A percentile compares a stretch with the other conserved stretches of the same genome.
Evolutionary conservation across 2,113 vertebrate species (phyloP).

Genomic region (Atrichornis clamosus): DNA sequence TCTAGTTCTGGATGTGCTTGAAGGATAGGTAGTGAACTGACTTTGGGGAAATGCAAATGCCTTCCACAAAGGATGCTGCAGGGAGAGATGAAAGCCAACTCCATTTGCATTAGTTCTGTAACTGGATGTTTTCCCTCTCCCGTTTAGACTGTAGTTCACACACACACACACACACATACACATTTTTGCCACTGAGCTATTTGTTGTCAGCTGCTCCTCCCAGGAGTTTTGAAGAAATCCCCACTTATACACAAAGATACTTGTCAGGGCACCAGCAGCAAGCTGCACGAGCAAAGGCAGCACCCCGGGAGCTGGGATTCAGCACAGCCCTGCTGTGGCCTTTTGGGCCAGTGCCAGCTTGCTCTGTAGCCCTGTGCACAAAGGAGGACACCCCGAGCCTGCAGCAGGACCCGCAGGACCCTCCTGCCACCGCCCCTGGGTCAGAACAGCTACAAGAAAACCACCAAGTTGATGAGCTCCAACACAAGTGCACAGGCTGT

Average conservation of each 20-base stretch:
- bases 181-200: neutral
- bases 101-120: slow-evolving; percentile 40
- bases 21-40: neutral
- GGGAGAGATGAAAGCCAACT: slow-evolving; percentile 59
- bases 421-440: neutral
- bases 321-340: neutral
- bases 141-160: neutral
- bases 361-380: neutral
- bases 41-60: slow-evolving; percentile 54
- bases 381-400: neutral
- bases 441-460: neutral
- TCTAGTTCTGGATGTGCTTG: neutral
- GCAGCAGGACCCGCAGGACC: neutral
- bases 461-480: neutral
- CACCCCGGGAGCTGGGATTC: neutral
- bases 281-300: neutral
- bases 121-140: slow-evolving; percentile 47
- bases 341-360: neutral
- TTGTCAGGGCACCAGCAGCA: neutral
- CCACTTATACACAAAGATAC: neutral
- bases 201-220: neutral
- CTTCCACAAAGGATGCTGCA: slow-evolving; percentile 45
- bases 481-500: neutral
- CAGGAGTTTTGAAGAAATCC: neutral
- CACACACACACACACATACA: neutral